Evolutionary conservation across 2,113 vertebrate species (phyloP).

Genomic region (Malurus melanocephalus): DNA sequence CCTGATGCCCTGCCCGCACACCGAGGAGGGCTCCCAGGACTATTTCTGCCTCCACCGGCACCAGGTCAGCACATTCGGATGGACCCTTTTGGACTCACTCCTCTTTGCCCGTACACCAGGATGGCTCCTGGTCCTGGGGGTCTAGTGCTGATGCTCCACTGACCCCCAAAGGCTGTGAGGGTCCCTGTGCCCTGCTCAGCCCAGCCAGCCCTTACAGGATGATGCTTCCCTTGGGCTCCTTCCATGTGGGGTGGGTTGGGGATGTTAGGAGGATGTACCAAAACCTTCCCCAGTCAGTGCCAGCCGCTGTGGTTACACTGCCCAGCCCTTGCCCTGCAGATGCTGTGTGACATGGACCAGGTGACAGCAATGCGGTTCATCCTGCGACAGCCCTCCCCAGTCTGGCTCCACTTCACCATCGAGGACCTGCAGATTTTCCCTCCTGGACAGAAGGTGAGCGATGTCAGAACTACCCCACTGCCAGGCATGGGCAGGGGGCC

Average conservation of each 20-base stretch:
- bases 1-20: conserved; percentile 89
- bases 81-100: background rate
- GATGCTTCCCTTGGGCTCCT: background rate
- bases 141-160: background rate
- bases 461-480: background rate
- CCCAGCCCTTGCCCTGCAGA: conserved; percentile 63
- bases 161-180: fast-evolving
- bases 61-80: conserved; percentile 67
- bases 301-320: background rate
- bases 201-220: fast-evolving
- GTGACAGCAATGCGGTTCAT: conserved; percentile 84
- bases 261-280: background rate
- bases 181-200: background rate
- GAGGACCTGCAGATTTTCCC: conserved; percentile 84
- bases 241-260: background rate
- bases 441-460: conserved; percentile 72
- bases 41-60: conserved; percentile 82
- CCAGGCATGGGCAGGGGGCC: background rate
- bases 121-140: fast-evolving
- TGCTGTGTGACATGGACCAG: conserved; percentile 81
- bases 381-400: conserved; percentile 87
- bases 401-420: conserved; percentile 86
- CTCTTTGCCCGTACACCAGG: fast-evolving
- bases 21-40: conserved; percentile 87
- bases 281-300: background rate